Percentiles rank a stretch among this genome's conserved stretches.
phyloP scores from a whole-genome alignment of 2,797 vertebrate species.

The Cossypha dichroa region DNA sequence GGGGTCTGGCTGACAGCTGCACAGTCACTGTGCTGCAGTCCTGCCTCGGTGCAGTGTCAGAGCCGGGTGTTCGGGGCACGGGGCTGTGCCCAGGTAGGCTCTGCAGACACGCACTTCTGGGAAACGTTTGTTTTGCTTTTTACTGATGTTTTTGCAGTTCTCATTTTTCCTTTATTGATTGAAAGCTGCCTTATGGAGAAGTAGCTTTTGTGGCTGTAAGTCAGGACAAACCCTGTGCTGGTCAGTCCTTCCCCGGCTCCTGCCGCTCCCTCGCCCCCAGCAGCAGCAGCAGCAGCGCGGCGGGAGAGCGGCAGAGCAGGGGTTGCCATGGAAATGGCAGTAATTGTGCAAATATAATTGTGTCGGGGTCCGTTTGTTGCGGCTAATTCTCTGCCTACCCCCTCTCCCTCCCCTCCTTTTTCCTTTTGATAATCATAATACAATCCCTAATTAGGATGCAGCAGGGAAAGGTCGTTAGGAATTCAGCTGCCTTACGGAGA shows the following conservation, averaged over 20 bases:
- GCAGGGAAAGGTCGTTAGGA: conserved; percentile 11
- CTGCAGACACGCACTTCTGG: background rate
- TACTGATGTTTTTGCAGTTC: background rate
- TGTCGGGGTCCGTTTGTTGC: conserved; percentile 25
- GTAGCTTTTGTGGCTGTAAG: background rate
- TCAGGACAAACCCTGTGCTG: background rate
- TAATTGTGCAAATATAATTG: conserved; percentile 57
- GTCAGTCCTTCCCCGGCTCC: background rate
- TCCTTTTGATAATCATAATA: conserved; percentile 33
- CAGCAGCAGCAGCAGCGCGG: background rate
- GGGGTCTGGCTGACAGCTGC: background rate
- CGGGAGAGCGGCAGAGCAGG: background rate
- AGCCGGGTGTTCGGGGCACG: accelerated
- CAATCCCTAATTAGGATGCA: conserved; percentile 54
- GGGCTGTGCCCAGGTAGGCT: background rate
- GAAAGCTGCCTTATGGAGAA: background rate
- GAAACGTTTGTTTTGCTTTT: background rate
- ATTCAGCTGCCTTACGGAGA: background rate
- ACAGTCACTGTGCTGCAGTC: background rate
- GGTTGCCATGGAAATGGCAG: conserved; percentile 53
- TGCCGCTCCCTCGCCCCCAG: background rate
- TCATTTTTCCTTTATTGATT: background rate
- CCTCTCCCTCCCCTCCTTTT: background rate
- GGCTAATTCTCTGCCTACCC: conserved; percentile 30
- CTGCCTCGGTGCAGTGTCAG: background rate